A percentile compares a stretch with the other conserved stretches of the same genome.
These are phyloP conservation scores for Numida meleagris DNA, from an alignment of 2,113 vertebrate species.

Conservation along the genomic window DNA sequence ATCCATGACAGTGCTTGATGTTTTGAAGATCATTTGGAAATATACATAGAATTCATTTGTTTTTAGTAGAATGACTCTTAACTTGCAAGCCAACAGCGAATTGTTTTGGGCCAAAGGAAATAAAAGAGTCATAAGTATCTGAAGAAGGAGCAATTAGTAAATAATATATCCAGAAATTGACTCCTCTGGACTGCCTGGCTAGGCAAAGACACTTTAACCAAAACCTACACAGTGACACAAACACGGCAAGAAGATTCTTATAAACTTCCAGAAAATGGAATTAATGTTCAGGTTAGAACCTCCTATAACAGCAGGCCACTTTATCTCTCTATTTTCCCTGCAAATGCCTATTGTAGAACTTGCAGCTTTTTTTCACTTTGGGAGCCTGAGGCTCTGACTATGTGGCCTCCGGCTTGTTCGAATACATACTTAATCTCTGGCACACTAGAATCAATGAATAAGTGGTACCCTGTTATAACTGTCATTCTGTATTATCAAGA, in stretches of 20 bases:
- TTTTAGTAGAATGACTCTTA: slow-evolving; percentile 1
- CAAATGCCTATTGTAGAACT: neutral
- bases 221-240: neutral
- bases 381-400: neutral
- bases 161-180: neutral
- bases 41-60: slow-evolving; percentile 33
- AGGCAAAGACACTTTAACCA: neutral
- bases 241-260: neutral
- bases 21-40: slow-evolving; percentile 45
- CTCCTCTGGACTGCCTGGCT: neutral
- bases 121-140: neutral
- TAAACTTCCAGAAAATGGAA: neutral
- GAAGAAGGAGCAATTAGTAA: neutral
- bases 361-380: neutral
- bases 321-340: neutral
- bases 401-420: neutral
- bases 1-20: slow-evolving; percentile 2
- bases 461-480: neutral
- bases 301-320: neutral
- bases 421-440: neutral
- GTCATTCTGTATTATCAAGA: neutral
- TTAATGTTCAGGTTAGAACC: neutral
- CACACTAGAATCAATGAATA: neutral
- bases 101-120: slow-evolving; percentile 6
- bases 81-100: neutral